These are phyloP conservation scores for Pelochelys cantorii DNA, from an alignment of 2,797 vertebrate genomes.

Conservation along the genomic window DNA sequence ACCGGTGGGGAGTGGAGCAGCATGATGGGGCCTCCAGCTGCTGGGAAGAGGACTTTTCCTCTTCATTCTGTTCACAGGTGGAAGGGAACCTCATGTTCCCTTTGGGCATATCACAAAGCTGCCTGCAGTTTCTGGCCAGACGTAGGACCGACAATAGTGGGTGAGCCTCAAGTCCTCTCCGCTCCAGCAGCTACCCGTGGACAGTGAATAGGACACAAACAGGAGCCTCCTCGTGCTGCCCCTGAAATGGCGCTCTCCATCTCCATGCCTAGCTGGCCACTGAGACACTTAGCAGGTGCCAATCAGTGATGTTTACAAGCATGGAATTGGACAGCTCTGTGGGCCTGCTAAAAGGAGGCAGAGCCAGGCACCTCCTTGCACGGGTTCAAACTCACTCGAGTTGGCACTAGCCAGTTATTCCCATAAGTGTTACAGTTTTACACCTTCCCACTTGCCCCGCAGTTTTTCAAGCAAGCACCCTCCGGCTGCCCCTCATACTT, in stretches of 20 bases:
- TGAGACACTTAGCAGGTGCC: background rate
- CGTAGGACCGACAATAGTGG: background rate
- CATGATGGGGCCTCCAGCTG: background rate
- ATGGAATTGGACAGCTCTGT: accelerated
- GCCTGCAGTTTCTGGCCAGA: background rate
- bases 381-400: background rate
- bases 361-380: background rate
- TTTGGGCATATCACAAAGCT: background rate
- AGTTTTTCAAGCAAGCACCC: background rate
- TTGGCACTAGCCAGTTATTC: background rate
- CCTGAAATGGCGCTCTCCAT: background rate
- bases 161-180: background rate
- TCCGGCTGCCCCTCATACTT: background rate
- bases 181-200: background rate
- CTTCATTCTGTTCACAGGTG: background rate
- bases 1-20: background rate
- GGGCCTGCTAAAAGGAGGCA: background rate
- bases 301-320: background rate
- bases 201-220: background rate
- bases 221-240: background rate
- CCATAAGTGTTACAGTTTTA: background rate
- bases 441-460: too few relatives aligned
- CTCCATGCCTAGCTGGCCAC: background rate
- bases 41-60: background rate
- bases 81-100: background rate